Evolutionary conservation across 1,140 invertebrate genomes (phyloP).

Genomic region (Musca domestica): DNA sequence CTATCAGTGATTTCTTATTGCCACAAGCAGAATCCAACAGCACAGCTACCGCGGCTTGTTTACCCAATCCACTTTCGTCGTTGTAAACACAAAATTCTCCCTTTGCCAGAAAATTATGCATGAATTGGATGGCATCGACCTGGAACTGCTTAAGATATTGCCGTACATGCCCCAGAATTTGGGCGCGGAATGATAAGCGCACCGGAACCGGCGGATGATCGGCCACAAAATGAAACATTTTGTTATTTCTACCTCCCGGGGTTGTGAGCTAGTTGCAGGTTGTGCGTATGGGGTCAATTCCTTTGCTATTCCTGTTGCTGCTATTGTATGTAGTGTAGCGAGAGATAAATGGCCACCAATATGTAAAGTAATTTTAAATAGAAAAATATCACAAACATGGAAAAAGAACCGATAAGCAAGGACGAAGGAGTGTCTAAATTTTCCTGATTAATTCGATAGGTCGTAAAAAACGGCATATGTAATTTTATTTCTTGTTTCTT

Average conservation of each 20-base stretch:
- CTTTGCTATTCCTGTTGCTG: background rate
- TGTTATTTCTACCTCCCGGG: background rate
- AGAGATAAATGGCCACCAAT: constrained; percentile 45
- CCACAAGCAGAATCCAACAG: constrained; percentile 36
- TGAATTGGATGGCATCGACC: constrained; percentile 41
- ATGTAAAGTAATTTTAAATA: constrained; percentile 48
- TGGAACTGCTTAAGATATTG: constrained; percentile 48
- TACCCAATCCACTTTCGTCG: constrained; percentile 48
- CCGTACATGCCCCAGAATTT: constrained; percentile 38
- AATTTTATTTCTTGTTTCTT: background rate
- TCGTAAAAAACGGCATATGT: constrained; percentile 28
- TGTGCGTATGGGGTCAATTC: background rate
- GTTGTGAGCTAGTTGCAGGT: background rate
- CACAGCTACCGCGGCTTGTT: constrained; percentile 34
- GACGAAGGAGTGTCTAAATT: constrained; percentile 40
- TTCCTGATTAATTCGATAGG: constrained; percentile 34
- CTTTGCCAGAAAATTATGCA: constrained; percentile 39
- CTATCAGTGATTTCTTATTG: constrained; percentile 39
- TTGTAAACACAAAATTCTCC: constrained; percentile 44
- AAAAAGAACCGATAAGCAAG: constrained; percentile 43
- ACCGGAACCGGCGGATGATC: constrained; percentile 39
- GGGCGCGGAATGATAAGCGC: constrained; percentile 34
- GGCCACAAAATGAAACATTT: constrained; percentile 49
- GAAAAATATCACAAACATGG: constrained; percentile 49
- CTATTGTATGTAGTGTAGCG: constrained; percentile 35